phyloP scores from a whole-genome alignment of 1,140 invertebrate genomes.

The Heliconius melpomene region DNA sequence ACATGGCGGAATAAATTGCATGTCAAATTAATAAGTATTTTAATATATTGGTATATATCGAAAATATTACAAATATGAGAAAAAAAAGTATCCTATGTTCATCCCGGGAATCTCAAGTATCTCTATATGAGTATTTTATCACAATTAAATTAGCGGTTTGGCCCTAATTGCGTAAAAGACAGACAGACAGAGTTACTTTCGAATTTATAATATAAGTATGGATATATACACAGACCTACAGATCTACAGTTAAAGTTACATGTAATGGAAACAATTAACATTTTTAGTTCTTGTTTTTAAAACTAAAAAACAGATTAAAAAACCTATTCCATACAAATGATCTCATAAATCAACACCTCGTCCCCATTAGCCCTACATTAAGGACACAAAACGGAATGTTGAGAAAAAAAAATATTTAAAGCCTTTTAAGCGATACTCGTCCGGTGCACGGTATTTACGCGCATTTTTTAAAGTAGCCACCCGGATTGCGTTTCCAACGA shows the following conservation, averaged over 20 bases:
- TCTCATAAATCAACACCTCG: constrained; percentile 27
- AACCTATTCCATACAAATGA: background rate
- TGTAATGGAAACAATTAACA: background rate
- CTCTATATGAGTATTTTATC: too few species aligned
- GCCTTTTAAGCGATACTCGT: constrained; percentile 29
- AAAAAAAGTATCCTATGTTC: too few species aligned
- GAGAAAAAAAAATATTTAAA: constrained; percentile 21
- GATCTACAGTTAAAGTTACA: background rate
- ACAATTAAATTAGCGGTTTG: too few species aligned
- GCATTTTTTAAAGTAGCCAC: constrained; percentile 29
- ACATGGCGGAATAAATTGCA: too few species aligned
- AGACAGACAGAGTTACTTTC: too few species aligned
- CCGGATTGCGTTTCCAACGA: constrained; percentile 20
- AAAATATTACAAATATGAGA: too few species aligned
- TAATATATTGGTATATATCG: too few species aligned
- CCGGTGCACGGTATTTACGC: constrained; percentile 31
- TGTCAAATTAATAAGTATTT: too few species aligned
- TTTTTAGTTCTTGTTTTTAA: background rate
- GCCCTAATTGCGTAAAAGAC: too few species aligned
- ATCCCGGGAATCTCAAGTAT: too few species aligned
- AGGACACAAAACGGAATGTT: constrained; percentile 15
- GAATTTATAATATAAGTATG: too few species aligned
- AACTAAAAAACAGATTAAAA: background rate
- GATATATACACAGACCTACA: background rate
- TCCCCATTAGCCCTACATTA: constrained; percentile 17